These are phyloP conservation scores for Acanthosepion pharaonis DNA, from an alignment of 2,888 invertebrate genomes.

Conservation along the genomic window DNA sequence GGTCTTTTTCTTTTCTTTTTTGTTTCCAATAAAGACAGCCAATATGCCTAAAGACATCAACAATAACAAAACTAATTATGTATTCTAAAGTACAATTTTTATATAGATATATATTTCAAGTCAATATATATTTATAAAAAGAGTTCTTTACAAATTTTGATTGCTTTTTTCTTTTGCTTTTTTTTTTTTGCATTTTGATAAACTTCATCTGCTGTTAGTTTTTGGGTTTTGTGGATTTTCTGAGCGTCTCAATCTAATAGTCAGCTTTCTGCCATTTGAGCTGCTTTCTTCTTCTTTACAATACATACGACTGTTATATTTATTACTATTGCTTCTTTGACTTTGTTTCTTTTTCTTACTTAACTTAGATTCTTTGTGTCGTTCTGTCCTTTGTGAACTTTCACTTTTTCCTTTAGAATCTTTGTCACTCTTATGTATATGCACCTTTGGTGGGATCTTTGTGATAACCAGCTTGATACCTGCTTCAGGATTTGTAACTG, in stretches of 20 bases:
- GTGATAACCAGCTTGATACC: slow-evolving; percentile 74
- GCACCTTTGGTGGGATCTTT: slow-evolving; percentile 54
- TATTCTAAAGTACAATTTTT: slow-evolving; percentile 12
- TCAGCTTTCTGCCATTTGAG: slow-evolving; percentile 56
- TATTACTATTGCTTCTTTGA: slow-evolving; percentile 45
- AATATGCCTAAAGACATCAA: neutral
- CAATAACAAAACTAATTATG: neutral
- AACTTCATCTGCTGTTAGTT: neutral
- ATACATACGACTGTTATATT: slow-evolving; percentile 49
- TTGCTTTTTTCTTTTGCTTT: neutral
- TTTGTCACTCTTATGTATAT: slow-evolving; percentile 8
- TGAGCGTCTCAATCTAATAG: slow-evolving; percentile 54
- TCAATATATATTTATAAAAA: neutral
- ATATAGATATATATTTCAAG: neutral
- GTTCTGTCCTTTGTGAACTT: slow-evolving; percentile 43
- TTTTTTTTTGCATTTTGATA: neutral
- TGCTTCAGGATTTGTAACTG: slow-evolving; percentile 68
- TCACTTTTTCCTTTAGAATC: neutral
- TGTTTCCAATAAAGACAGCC: neutral
- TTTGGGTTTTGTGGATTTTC: neutral
- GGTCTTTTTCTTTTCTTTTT: too few relatives aligned
- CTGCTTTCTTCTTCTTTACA: slow-evolving; percentile 57
- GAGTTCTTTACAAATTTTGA: neutral
- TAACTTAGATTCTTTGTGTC: slow-evolving; percentile 46
- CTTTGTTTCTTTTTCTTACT: slow-evolving; percentile 48